Conservation (phyloP, 1,140 invertebrate genomes). For the Cydia splendana region DNA sequence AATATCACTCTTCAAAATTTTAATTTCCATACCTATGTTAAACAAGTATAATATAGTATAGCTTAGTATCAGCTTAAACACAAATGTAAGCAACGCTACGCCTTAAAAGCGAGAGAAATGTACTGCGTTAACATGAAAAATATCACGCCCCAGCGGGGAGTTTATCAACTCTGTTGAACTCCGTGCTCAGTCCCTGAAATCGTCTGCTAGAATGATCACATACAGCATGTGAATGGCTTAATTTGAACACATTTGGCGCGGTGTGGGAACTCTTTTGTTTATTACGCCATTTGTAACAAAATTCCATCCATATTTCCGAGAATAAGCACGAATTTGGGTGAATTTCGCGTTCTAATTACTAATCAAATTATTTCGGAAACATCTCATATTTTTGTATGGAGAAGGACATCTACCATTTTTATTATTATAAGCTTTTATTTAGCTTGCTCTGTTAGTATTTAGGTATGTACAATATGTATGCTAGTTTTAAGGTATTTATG, state of each 20-base stretch:
- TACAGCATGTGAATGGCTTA: background rate
- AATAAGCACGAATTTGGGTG: background rate
- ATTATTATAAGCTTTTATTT: no score
- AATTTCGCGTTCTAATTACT: background rate
- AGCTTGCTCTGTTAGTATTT: no score
- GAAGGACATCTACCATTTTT: no score
- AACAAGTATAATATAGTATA: no score
- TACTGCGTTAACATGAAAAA: conserved; percentile 5
- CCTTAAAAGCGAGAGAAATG: conserved; percentile 4
- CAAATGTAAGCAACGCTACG: conserved; percentile 1
- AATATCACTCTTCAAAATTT: no score
- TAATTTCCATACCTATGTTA: no score
- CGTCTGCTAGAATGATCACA: background rate
- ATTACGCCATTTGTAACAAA: conserved; percentile 4
- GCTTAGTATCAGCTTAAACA: background rate
- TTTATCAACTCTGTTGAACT: conserved; percentile 8
- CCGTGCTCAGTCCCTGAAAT: background rate
- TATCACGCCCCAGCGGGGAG: background rate
- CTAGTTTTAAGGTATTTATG: no score
- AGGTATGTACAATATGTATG: no score
- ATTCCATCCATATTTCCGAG: background rate
- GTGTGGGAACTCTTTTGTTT: background rate
- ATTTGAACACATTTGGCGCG: conserved; percentile 15
- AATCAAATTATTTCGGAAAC: no score
- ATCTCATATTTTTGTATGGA: no score